Percentiles rank a stretch among this genome's conserved stretches.
phyloP scores from a whole-genome alignment of 1,140 invertebrate species.

The Aphidius ervi region DNA sequence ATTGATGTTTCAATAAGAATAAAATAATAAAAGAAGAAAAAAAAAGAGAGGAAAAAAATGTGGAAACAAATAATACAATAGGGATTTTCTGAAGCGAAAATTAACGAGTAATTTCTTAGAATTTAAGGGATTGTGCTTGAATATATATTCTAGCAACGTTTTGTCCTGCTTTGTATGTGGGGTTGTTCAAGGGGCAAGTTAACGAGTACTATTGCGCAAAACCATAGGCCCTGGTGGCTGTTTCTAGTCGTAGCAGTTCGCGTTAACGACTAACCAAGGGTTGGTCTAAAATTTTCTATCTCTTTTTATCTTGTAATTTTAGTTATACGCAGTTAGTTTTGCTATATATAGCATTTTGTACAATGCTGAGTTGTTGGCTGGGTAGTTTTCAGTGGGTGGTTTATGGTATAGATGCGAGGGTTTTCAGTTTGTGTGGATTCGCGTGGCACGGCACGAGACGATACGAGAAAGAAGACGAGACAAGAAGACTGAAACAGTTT shows the following conservation, averaged over 20 bases:
- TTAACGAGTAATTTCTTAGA: too few species aligned
- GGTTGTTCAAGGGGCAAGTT: conserved; percentile 1
- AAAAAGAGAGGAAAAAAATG: too few species aligned
- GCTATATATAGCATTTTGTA: too few species aligned
- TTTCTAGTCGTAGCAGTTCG: conserved; percentile 30
- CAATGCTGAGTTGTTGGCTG: conserved; percentile 11
- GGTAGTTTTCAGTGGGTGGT: conserved; percentile 7
- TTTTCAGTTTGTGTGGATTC: neutral
- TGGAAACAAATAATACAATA: too few species aligned
- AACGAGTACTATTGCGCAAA: conserved; percentile 2
- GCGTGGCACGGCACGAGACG: conserved; percentile 23
- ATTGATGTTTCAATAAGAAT: too few species aligned
- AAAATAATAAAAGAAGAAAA: too few species aligned
- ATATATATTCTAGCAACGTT: conserved; percentile 1
- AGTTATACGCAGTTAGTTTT: too few species aligned
- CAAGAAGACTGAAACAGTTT: conserved; percentile 8
- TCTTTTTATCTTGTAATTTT: too few species aligned
- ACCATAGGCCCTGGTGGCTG: conserved; percentile 15
- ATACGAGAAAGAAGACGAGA: conserved; percentile 26
- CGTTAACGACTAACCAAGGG: conserved; percentile 37
- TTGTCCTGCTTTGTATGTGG: neutral
- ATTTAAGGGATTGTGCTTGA: neutral
- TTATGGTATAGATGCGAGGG: neutral
- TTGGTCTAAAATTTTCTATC: too few species aligned
- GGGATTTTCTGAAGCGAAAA: too few species aligned